Conservation (phyloP, 1,140 invertebrate genomes). For the Trichoplusia ni region DNA sequence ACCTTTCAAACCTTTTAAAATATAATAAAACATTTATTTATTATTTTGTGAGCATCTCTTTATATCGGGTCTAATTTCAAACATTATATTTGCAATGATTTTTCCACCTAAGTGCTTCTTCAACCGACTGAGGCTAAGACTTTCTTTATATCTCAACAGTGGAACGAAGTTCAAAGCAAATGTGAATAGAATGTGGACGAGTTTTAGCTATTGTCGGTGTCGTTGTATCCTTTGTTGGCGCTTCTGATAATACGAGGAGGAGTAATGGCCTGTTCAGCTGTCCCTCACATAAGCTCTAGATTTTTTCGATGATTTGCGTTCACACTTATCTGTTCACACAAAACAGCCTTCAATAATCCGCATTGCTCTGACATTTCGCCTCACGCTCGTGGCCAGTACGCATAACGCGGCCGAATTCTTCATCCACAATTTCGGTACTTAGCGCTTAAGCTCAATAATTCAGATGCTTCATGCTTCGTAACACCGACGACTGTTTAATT, state of each 20-base stretch:
- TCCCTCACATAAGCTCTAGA: conserved; percentile 16
- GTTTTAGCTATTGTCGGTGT: conserved; percentile 21
- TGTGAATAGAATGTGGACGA: conserved; percentile 17
- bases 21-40: too few relatives aligned
- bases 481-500: conserved; percentile 1
- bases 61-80: too few relatives aligned
- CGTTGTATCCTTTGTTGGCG: conserved; percentile 28
- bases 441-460: not conserved
- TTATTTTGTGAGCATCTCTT: too few relatives aligned
- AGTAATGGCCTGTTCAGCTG: conserved; percentile 30
- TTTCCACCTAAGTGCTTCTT: conserved; percentile 7
- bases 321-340: not conserved
- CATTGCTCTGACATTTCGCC: not conserved
- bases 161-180: conserved; percentile 24
- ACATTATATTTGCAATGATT: not conserved
- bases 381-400: not conserved
- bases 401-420: not conserved
- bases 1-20: too few relatives aligned
- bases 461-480: not conserved
- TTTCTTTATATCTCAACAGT: conserved; percentile 4
- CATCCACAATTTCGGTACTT: not conserved
- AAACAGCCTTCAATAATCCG: not conserved
- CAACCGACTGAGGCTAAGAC: not conserved
- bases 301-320: not conserved
- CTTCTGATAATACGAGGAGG: conserved; percentile 18